These are phyloP conservation scores for Rhabdornis inornatus DNA, from an alignment of 2,113 vertebrate genomes.

Conservation along the genomic window DNA sequence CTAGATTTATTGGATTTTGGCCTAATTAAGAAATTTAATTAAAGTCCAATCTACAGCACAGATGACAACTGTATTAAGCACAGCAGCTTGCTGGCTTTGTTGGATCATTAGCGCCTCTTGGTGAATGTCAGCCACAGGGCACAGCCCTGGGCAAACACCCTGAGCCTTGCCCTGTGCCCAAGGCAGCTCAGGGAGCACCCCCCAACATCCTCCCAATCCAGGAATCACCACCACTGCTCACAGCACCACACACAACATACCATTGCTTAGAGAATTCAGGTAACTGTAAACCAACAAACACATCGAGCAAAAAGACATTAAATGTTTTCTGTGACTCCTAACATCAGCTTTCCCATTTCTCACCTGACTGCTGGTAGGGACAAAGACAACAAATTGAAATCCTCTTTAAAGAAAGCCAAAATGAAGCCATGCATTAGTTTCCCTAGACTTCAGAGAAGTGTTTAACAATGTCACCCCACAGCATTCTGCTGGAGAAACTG, in stretches of 20 bases:
- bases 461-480: background rate
- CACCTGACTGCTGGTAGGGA: background rate
- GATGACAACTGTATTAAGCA: background rate
- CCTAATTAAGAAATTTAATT: slow-evolving; percentile 5
- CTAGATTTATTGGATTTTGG: background rate
- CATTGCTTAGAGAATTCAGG: background rate
- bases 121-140: background rate
- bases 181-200: background rate
- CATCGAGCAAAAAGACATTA: background rate
- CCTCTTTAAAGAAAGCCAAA: background rate
- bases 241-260: background rate
- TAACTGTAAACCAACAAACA: background rate
- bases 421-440: background rate
- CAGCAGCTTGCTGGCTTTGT: background rate
- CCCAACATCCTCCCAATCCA: background rate
- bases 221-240: background rate
- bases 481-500: background rate
- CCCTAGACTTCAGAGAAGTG: background rate
- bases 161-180: background rate
- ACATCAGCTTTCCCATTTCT: background rate
- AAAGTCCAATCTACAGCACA: background rate
- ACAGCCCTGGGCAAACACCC: background rate
- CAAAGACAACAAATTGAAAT: background rate
- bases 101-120: background rate
- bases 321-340: rapidly evolving